phyloP scores from a whole-genome alignment of 2,113 vertebrate genomes.

The Heterocephalus glaber region DNA sequence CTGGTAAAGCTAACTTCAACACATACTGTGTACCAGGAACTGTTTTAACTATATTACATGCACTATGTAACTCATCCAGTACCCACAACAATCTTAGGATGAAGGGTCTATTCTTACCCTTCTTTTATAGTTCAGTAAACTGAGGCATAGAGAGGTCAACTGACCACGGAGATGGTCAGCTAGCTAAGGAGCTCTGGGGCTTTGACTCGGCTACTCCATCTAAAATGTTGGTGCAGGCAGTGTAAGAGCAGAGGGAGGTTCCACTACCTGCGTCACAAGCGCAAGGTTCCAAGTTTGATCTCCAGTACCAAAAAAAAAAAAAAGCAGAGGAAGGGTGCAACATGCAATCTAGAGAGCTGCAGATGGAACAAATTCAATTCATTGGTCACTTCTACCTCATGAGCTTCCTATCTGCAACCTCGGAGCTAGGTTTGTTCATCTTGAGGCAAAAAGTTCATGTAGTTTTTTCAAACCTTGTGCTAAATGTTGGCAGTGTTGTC shows the following conservation, averaged over 20 bases:
- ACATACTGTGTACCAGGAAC: background rate
- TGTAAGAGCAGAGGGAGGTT: fast-evolving
- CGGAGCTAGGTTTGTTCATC: background rate
- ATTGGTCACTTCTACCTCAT: fast-evolving
- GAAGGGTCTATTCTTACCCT: background rate
- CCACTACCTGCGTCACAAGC: too few relatives aligned
- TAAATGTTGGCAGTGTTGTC: background rate
- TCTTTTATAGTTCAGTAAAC: slow-evolving; percentile 7
- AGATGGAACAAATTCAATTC: background rate
- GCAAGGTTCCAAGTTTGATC: too few relatives aligned
- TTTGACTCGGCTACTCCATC: background rate
- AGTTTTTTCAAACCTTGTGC: background rate
- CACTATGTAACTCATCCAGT: background rate
- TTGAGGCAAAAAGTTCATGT: background rate
- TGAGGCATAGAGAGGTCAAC: background rate
- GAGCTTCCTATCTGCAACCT: background rate
- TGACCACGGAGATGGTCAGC: background rate
- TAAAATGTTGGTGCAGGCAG: background rate
- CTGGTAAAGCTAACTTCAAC: background rate
- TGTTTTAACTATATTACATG: background rate
- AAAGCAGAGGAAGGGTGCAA: fast-evolving
- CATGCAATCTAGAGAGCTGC: background rate
- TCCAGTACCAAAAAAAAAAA: too few relatives aligned
- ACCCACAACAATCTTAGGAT: background rate
- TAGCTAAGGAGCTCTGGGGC: background rate